Percentiles rank a stretch among this genome's conserved stretches.
phyloP scores from a whole-genome alignment of 1,140 invertebrate species.

The Agrypnia vestita region DNA sequence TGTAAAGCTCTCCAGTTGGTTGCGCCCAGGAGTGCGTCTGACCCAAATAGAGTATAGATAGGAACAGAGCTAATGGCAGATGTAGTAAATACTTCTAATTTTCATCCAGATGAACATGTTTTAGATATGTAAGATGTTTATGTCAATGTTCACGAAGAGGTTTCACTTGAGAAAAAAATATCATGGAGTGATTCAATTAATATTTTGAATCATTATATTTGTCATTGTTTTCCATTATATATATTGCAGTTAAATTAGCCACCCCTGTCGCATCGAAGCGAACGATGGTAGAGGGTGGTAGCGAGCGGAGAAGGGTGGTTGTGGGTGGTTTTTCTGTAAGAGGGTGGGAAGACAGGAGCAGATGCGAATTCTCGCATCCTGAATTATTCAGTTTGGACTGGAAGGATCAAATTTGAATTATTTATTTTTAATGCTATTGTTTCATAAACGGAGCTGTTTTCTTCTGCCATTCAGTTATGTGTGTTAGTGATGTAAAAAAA shows the following conservation, averaged over 20 bases:
- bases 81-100: too few relatives aligned
- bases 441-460: conserved; percentile 42
- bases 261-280: conserved; percentile 21
- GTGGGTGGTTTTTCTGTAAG: background rate
- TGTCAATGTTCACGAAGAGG: too few relatives aligned
- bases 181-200: too few relatives aligned
- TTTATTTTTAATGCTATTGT: conserved; percentile 61
- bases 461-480: background rate
- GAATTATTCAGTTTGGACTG: conserved; percentile 57
- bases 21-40: too few relatives aligned
- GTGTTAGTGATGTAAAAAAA: background rate
- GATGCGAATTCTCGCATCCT: conserved; percentile 61
- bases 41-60: too few relatives aligned
- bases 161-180: too few relatives aligned
- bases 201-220: too few relatives aligned
- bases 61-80: too few relatives aligned
- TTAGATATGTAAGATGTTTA: too few relatives aligned
- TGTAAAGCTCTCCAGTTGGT: too few relatives aligned
- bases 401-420: conserved; percentile 61
- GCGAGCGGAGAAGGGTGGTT: background rate
- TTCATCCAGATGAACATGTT: too few relatives aligned
- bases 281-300: background rate
- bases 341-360: conserved; percentile 46
- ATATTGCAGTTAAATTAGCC: background rate
- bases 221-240: background rate